Base-by-base conservation (phyloP, 2,888 invertebrate species). In the Zaprionus lineosus region DNA sequence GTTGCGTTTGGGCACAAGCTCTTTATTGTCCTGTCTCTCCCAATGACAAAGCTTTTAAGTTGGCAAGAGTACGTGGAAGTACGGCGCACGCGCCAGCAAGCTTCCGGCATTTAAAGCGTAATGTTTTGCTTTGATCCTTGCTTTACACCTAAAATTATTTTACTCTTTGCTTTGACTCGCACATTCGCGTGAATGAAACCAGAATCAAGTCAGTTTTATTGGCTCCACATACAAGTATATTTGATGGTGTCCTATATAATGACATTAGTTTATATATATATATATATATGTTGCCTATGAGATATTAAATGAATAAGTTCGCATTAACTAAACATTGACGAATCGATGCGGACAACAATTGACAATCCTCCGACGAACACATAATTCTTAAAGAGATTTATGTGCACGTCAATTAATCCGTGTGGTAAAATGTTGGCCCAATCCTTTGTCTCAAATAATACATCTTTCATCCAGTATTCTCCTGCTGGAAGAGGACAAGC, bases 71-170 rank as follows among this genome's bases (percentile, higher is more conserved):
- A 48, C 1, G 0, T 14, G 6, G 36, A 28, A 81, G 58, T 28
- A 26, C 40, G 24, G 37, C 82, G 78, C 78, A 44, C 39, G 73
- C 81, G 81, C 47, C 14, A 8, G 3, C 0, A 8, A 39, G 51
- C 60, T 84, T 81, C 83, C 83, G 81, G 81, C 85, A 12, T 73
- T 73, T 73, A 8, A 21, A 21, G 28, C 41, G 14, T 33, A 67
- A 61, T 78, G 70, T 73, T 79, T 82, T 81, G 59, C 59, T 67
- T 58, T 34, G 74, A 37, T 60, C 58, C 33, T 11, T 14, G 50
- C 52, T 56, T 79, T 40, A 21, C 55, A 34, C 37, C 3, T 6
- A 8, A n/a, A 44, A 60, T 77, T 41, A 59, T 83, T 40, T 40
- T 9, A 9, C 26, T 34, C 14, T 46, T 11, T 55, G 60, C 65